phyloP scores from a whole-genome alignment of 2,113 vertebrate genomes.

The Lycaon pictus region DNA sequence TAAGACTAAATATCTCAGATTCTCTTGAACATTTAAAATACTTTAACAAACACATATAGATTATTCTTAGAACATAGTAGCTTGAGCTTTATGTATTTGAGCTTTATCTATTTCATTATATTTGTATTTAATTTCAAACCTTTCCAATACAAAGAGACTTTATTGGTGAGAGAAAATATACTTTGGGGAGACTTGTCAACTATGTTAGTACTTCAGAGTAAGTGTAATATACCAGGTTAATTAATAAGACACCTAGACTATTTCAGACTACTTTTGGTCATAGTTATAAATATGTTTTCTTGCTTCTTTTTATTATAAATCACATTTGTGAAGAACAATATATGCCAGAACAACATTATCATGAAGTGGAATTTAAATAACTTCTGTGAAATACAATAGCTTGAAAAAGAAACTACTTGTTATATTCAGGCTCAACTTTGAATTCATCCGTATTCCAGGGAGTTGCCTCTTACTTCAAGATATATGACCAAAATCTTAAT shows the following conservation, averaged over 20 bases:
- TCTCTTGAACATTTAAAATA: conserved; percentile 28
- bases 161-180: neutral
- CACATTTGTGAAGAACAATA: neutral
- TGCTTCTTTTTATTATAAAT: conserved; percentile 16
- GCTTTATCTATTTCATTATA: neutral
- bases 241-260: neutral
- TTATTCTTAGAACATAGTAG: neutral
- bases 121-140: neutral
- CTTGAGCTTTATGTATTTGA: neutral
- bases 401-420: conserved; percentile 19
- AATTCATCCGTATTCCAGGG: neutral
- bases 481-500: neutral
- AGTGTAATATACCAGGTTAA: neutral
- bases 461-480: neutral
- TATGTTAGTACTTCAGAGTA: neutral
- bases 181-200: neutral
- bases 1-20: neutral
- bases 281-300: neutral
- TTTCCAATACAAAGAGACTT: neutral
- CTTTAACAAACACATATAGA: neutral
- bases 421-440: neutral
- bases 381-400: neutral
- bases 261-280: neutral
- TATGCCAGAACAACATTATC: neutral
- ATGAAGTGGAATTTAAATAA: conserved; percentile 32